A percentile compares a stretch with the other conserved stretches of the same genome.
These are phyloP conservation scores for Tenthredo mesomela DNA, from an alignment of 2,888 invertebrate species.

Conservation along the genomic window DNA sequence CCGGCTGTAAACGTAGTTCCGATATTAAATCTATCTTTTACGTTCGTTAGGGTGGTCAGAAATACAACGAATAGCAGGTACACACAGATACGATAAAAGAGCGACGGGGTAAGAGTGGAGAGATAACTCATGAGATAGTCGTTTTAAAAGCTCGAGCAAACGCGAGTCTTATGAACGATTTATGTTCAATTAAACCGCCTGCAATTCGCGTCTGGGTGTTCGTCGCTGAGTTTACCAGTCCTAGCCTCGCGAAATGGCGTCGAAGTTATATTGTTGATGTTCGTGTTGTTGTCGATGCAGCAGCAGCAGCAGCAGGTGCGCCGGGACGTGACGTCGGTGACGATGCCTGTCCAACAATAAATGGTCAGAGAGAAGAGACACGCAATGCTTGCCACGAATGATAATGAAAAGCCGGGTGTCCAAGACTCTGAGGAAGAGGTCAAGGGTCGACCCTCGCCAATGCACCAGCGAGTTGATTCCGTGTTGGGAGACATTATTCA, in stretches of 20 bases:
- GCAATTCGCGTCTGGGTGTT: constrained; percentile 66
- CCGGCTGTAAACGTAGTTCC: constrained; percentile 58
- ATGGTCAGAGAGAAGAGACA: constrained; percentile 25
- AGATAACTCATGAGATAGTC: constrained; percentile 70
- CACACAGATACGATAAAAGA: constrained; percentile 44
- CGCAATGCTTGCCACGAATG: constrained; percentile 49
- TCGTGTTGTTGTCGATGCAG: neutral
- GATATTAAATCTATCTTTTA: constrained; percentile 55
- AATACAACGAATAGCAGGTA: constrained; percentile 19
- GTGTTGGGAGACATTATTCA: neutral
- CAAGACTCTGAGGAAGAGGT: constrained; percentile 44
- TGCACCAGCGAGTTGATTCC: constrained; percentile 1
- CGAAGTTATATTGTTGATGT: constrained; percentile 4
- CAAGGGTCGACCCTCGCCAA: constrained; percentile 27
- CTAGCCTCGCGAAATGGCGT: constrained; percentile 15
- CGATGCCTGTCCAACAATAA: constrained; percentile 17
- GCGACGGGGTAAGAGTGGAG: constrained; percentile 52
- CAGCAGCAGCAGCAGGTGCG: constrained; percentile 57
- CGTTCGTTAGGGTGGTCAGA: constrained; percentile 48
- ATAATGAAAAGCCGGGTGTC: constrained; percentile 58
- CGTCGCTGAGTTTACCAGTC: constrained; percentile 56
- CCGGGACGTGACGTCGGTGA: constrained; percentile 56
- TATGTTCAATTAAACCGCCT: constrained; percentile 71
- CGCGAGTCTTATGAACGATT: constrained; percentile 68
- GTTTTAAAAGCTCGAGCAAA: constrained; percentile 61